Base-by-base conservation (phyloP, 64 coral and sea anemone genomes). In the Montipora capricornis region DNA sequence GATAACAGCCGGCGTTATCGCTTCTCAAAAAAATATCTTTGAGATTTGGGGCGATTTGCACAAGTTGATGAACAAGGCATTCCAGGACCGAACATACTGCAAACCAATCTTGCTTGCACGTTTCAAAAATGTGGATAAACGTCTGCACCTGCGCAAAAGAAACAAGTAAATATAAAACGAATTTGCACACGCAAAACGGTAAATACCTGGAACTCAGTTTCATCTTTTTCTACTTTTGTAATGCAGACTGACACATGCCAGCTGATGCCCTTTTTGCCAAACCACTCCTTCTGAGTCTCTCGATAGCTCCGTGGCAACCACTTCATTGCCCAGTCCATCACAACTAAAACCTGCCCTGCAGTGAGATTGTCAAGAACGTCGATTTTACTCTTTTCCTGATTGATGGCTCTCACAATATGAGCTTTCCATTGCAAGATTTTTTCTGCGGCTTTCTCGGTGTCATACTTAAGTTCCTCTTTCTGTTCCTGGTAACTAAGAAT, bases 271-370 rank as follows among this genome's bases (percentile, higher is more conserved):
- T 94, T 94, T 49, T 94, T 88, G 1, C 84, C 92, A 73, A 88
- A 94, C 92, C 92, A 94, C 16, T 94, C 92, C 55, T 45, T 47
- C 80, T 94, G 92, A 5, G 92, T 80, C 53, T 94, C 22, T 22
- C 22, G 22, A 22, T 22, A 22, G 22, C 22, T 22, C 22, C 22
- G 22, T 22, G 22, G 22, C 22, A 22, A 22, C 22, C 22, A 22
- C 22, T 22, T 22, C 22, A 22, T 22, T 22, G 22, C 22, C 22
- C 22, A 22, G 22, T 22, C 22, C 22, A 22, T 22, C 22, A 22
- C 22, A 22, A 22, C 22, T 22, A 22, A 22, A 22, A 22, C 22
- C 22, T 22, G 22, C 22, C 22, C 22, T 0, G 22, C 22, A 22
- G 22, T 22, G 0, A 22, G 22, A 22, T 22, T 22, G 22, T 22